Conservation (phyloP, 2,888 invertebrate species). For the Cephalotes varians region DNA sequence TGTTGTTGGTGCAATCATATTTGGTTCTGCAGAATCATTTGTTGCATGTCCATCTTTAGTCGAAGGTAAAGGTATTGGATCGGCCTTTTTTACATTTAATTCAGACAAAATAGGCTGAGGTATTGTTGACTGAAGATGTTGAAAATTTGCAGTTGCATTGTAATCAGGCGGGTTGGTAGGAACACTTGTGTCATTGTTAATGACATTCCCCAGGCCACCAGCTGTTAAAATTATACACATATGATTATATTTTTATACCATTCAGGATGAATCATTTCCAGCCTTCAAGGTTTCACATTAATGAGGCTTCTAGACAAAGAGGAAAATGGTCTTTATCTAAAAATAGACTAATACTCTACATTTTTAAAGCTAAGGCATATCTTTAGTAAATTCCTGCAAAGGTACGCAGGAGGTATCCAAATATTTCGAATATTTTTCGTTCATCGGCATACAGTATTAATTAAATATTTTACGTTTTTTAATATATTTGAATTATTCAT, state of each 20-base stretch:
- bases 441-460: not conserved
- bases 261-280: not conserved
- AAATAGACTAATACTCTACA: not conserved
- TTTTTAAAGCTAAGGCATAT: not conserved
- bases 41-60: not conserved
- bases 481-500: not conserved
- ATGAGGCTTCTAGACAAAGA: not conserved
- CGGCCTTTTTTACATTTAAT: not conserved
- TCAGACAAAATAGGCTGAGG: not conserved
- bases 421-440: not conserved
- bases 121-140: not conserved
- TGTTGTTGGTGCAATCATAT: too few relatives aligned
- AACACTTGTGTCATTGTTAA: not conserved
- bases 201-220: not conserved
- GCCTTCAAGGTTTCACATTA: not conserved
- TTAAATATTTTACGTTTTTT: not conserved
- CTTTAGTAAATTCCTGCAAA: not conserved
- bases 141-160: not conserved
- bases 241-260: not conserved
- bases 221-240: slow-evolving; percentile 25
- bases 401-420: not conserved
- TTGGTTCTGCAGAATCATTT: not conserved
- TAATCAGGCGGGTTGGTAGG: not conserved
- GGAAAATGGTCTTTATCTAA: not conserved
- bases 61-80: too few relatives aligned